Evolutionary conservation across 2,888 invertebrate genomes (phyloP).

Genomic region (Macrosiphum euphorbiae): DNA sequence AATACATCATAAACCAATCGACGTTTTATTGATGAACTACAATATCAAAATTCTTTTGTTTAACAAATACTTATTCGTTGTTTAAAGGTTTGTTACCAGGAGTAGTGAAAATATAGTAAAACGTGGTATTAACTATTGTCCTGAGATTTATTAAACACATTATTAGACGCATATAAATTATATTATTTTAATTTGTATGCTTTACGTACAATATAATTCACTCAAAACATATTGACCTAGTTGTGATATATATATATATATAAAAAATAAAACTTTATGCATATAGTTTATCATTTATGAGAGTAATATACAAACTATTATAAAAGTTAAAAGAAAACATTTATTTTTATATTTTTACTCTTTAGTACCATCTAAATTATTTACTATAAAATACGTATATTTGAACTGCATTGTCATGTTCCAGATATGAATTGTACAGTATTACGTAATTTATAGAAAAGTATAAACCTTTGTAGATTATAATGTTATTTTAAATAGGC

Average conservation of each 20-base stretch:
- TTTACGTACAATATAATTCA: neutral
- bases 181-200: neutral
- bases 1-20: neutral
- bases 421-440: neutral
- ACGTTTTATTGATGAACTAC: neutral
- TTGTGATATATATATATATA: too few species aligned
- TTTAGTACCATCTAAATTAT: neutral
- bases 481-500: neutral
- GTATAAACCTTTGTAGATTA: neutral
- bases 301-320: neutral
- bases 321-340: neutral
- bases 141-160: neutral
- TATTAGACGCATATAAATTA: neutral
- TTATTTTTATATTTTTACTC: neutral
- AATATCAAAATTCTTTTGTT: neutral
- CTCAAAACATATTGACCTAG: neutral
- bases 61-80: neutral
- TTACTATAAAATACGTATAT: neutral
- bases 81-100: neutral
- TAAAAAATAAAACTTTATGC: neutral
- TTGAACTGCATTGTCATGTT: neutral
- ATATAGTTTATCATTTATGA: neutral
- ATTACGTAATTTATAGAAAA: neutral
- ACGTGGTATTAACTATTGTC: neutral
- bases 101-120: neutral